phyloP scores from a whole-genome alignment of 1,140 invertebrate genomes.

The Bombus waltoni region DNA sequence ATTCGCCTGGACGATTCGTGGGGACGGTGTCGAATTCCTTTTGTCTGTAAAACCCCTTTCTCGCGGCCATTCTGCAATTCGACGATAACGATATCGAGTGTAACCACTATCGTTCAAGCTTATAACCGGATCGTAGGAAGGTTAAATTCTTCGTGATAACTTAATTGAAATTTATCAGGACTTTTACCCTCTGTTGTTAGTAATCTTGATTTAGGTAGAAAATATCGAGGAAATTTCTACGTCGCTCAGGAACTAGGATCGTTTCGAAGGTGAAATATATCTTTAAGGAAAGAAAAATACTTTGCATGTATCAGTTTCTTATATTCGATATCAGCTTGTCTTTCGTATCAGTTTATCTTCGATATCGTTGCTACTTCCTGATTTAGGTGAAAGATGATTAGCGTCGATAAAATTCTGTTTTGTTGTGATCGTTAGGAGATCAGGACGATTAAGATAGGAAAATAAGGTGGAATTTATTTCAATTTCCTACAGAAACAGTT shows the following conservation, averaged over 20 bases:
- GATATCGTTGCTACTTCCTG: not conserved
- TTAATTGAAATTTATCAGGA: not conserved
- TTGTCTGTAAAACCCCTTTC: not conserved
- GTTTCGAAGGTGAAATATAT: no score
- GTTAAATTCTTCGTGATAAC: not conserved
- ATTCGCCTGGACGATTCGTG: slow-evolving; percentile 4
- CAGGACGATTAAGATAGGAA: no score
- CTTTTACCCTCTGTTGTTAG: not conserved
- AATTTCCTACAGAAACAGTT: not conserved
- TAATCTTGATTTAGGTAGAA: not conserved
- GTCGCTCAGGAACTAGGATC: not conserved
- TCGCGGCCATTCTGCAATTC: not conserved
- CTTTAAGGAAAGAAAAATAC: not conserved
- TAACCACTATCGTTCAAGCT: not conserved
- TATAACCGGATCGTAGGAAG: no score
- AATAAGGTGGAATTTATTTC: not conserved
- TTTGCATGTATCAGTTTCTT: not conserved
- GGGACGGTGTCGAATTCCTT: slow-evolving; percentile 8
- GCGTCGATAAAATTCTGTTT: not conserved
- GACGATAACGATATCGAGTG: not conserved
- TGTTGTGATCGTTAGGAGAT: not conserved
- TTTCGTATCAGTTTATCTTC: no score
- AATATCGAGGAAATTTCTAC: not conserved
- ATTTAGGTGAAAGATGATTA: not conserved
- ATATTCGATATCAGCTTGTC: not conserved